Evolutionary conservation across 2,113 vertebrate genomes (phyloP), one percentile per base, ranked within the genome.

Genomic region (Uropsilus gracilis): DNA sequence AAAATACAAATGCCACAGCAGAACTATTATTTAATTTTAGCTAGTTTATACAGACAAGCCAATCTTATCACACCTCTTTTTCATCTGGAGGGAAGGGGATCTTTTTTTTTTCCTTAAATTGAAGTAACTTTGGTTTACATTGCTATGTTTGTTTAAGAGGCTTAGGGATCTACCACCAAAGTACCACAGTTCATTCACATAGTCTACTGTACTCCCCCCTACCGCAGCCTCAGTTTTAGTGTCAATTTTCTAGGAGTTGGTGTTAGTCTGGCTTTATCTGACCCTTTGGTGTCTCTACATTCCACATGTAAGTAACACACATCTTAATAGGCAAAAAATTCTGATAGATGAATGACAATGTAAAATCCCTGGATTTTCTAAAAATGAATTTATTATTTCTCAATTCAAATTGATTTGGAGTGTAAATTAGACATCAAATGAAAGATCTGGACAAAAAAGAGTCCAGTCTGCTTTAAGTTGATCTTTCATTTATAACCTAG

Each of bases 21-120:
- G 57, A 95, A 95, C 64, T 94, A 94, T 84, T 75, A 90, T 12
- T 26, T 80, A 89, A 92, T 92, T n/a, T n/a, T 84, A 95, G 71
- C n/a, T 93, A 92, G 44, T 90, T 96, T 84, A 90, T 24, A 93
- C 18, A 82, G 37, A 93, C 44, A 94, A 84, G 39, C 30, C 39
- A 95, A 93, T 77, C 72, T 88, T 73, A 84, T 24, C 61, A 84
- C 17, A 50, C 7, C 83, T 48, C 16, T 20, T 55, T 55, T 55
- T 55, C n/a, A n/a, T 55, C 22, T 55, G 53, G 53, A 20, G 53
- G 46, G 12, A 48, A 12, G 46, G 46, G 53, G 20, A 22, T 55
- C 18, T 55, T 55, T 53, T 55, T 55, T n/a, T n/a, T n/a, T n/a
- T n/a, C n/a, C n/a, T n/a, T n/a, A n/a, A 55, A 55, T 20, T 55